Base-by-base conservation (phyloP, 2,888 invertebrate species). In the Leucania comma region DNA sequence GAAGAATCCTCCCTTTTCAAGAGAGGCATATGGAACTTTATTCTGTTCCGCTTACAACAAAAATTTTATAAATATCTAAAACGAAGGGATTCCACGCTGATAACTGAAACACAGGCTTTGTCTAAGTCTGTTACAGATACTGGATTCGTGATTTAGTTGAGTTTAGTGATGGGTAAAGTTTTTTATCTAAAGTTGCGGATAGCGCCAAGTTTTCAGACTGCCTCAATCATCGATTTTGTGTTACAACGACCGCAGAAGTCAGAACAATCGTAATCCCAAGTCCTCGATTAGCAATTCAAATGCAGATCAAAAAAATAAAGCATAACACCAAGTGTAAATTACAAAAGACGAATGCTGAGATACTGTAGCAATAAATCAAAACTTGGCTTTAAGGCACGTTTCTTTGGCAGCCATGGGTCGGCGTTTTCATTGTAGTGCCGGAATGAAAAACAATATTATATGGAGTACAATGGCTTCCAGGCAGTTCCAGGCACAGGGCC, bases 401-500 rank as follows among this genome's bases (percentile, higher is more conserved):
- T 72, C 76, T 80, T 76, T 80, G 78, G 78, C 78, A 76, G 56
- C 29, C 61, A 72, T 72, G 12, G 78, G 67, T 53, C 24, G 54
- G 53, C 64, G 50, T 51, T 66, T 68, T 76, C 65, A 72, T 76
- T 62, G 72, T 67, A 42, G 29, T 72, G 61, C 50, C 9, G 62
- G 58, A 76, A 61, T 60, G 72, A 80, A 79, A 78, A 80, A 79
- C 81, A 76, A 76, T 72, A 80, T 72, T 76, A 76, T 68, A 56
- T 72, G 48, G 72, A 76, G 65, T 65, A 79, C 78, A 79, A 79
- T 72, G 54, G 77, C 58, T 53, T 38, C 32, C 56, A 68, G 80
- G 63, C 63, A 75, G 17, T 62, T 22, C 26, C 48, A 72, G 78
- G 80, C 78, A 67, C 26, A 35, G 29, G 60, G 78, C 78, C 77